phyloP scores from a whole-genome alignment of 2,113 vertebrate species.

The Pipa parva region DNA sequence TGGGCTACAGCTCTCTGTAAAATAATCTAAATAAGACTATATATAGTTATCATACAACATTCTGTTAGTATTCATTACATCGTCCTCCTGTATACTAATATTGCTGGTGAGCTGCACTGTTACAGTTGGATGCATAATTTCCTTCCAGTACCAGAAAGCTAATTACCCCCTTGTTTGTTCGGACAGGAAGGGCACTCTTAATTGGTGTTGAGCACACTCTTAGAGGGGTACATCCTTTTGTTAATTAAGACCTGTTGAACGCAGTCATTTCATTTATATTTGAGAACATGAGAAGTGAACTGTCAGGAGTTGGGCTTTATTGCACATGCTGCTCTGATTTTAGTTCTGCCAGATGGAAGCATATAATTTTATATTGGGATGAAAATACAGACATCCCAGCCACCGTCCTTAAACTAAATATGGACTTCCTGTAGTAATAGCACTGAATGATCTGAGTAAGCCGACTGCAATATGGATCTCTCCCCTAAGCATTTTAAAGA shows the following conservation, averaged over 20 bases:
- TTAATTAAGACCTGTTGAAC: slow-evolving; percentile 38
- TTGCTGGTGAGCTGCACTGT: not conserved
- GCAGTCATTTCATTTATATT: slow-evolving; percentile 22
- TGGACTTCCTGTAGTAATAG: too few relatives aligned
- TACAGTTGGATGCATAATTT: slow-evolving; percentile 33
- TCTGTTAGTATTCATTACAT: not conserved
- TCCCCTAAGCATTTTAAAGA: too few relatives aligned
- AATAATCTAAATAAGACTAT: too few relatives aligned
- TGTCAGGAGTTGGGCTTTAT: slow-evolving; percentile 30
- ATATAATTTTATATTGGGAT: too few relatives aligned
- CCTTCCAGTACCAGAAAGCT: slow-evolving; percentile 26
- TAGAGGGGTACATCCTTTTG: slow-evolving; percentile 20
- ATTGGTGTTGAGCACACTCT: slow-evolving; percentile 32
- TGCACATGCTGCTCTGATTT: not conserved
- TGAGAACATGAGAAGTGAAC: not conserved
- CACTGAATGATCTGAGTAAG: too few relatives aligned
- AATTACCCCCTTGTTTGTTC: slow-evolving; percentile 39
- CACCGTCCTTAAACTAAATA: too few relatives aligned
- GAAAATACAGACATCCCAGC: not conserved
- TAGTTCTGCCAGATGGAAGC: too few relatives aligned
- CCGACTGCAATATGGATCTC: too few relatives aligned
- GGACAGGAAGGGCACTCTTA: slow-evolving; percentile 24
- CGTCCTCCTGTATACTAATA: too few relatives aligned
- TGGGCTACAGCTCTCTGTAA: too few relatives aligned
- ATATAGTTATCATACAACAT: not conserved